These are phyloP conservation scores for Helicoverpa armigera DNA, from an alignment of 1,140 invertebrate genomes.

Conservation along the genomic window DNA sequence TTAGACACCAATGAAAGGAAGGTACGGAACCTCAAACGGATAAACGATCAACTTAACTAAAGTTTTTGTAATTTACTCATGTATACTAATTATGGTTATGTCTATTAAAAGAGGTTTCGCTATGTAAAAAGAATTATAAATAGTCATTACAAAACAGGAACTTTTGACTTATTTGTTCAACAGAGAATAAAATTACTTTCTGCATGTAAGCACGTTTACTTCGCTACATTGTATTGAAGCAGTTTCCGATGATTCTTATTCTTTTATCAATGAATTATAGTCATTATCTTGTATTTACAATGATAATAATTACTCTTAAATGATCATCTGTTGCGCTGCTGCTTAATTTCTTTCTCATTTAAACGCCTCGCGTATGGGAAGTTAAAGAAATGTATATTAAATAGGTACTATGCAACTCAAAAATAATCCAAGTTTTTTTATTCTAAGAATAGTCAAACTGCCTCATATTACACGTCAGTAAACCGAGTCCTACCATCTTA, in stretches of 20 bases:
- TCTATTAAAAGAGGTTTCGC: conserved; percentile 29
- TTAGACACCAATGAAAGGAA: no score
- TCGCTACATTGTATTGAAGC: conserved; percentile 10
- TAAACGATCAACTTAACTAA: not conserved
- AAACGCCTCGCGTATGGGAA: no score
- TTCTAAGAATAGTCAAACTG: no score
- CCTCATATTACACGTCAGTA: no score
- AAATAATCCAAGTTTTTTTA: no score
- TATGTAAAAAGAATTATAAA: conserved; percentile 34
- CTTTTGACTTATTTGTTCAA: conserved; percentile 40
- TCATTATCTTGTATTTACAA: no score
- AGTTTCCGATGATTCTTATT: not conserved
- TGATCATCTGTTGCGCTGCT: no score
- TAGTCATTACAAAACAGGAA: conserved; percentile 37
- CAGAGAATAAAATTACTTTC: conserved; percentile 12
- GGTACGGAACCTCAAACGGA: not conserved
- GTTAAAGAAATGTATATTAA: no score
- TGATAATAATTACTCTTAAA: no score
- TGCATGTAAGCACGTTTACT: not conserved
- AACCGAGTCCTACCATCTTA: no score
- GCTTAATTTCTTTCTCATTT: no score
- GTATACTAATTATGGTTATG: conserved; percentile 40
- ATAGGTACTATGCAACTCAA: no score
- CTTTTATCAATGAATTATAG: not conserved
- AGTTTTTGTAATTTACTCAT: conserved; percentile 31